Base-by-base conservation (phyloP, 2,797 vertebrate species). In the Myripristis murdjan region DNA sequence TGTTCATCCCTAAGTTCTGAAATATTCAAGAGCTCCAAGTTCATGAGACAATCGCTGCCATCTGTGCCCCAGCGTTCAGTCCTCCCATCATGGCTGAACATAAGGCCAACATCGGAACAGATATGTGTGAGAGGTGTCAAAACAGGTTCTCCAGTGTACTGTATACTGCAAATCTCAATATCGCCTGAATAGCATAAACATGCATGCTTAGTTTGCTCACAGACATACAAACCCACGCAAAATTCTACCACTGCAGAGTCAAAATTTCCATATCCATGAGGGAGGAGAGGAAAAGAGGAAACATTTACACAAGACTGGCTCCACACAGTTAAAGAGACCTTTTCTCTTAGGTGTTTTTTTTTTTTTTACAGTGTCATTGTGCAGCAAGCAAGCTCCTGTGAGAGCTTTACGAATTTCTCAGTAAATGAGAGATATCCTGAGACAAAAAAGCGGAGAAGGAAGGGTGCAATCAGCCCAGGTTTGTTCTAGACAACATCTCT, bases 401-500 rank as follows among this genome's bases (percentile, higher is more conserved):
- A 81, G 62, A 84, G 85, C 82, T 83, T 91, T 71, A 70, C 39
- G 39, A 68, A 88, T 87, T 74, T 82, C 49, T 78, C 57, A 56
- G 78, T 83, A 89, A 93, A 91, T 87, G 75, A 86, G 80, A 88
- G 81, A 84, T 94, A 93, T 94, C 87, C 90, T 90, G 83, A 89
- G 83, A 90, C 76, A 73, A 87, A 85, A 87, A 86, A 83, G 69
- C 84, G 62, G 79, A 91, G 88, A 77, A 93, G 89, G 85, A 94
- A 95, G 91, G 85, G 89, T 92, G 93, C 92, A 94, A 95, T 95
- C 93, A 95, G 89, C 90, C 83, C 76, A 83, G 91, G 84, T 94
- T 95, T 94, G 91, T 95, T 92, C 88, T 84, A 91, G 89, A 94
- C 88, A 88, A 80, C 92, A 93, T 94, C 90, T 85, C 87, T 93